Percentiles rank a stretch among this genome's conserved stretches.
Evolutionary conservation across 35 echinoderm and acorn worm genomes (phyloP).

Genomic region (Heliocidaris tuberculata): DNA sequence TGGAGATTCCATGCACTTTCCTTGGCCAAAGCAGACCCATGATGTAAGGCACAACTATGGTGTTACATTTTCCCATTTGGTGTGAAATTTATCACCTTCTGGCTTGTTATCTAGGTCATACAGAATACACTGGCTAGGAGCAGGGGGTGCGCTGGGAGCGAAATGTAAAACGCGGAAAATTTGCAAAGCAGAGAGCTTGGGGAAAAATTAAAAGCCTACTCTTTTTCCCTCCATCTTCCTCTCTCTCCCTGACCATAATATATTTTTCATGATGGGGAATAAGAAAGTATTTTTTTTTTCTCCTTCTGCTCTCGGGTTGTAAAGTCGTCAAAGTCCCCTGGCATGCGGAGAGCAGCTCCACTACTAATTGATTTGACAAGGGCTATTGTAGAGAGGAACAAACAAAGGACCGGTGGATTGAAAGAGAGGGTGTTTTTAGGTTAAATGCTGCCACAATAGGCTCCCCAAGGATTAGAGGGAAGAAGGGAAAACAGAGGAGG

Average conservation of each 20-base stretch:
- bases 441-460: constrained; percentile 38
- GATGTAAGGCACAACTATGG: background rate
- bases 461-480: constrained; percentile 34
- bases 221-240: background rate
- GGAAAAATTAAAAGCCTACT: constrained; percentile 15
- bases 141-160: background rate
- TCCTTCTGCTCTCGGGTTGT: background rate
- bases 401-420: constrained; percentile 12
- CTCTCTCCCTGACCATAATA: background rate
- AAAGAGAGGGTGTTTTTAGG: constrained; percentile 40
- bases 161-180: constrained; percentile 23
- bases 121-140: background rate
- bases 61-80: constrained; percentile 37
- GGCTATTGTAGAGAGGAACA: constrained; percentile 30
- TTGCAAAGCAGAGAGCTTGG: background rate
- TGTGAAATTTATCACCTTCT: background rate
- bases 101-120: constrained; percentile 6
- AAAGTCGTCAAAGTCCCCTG: constrained; percentile 22
- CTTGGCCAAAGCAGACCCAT: background rate
- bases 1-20: constrained; percentile 11
- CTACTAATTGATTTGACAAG: constrained; percentile 42
- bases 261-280: background rate
- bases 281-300: background rate
- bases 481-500: background rate
- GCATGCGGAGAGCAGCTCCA: background rate